Conservation (phyloP, 1,140 invertebrate species). For the Formica exsecta region DNA sequence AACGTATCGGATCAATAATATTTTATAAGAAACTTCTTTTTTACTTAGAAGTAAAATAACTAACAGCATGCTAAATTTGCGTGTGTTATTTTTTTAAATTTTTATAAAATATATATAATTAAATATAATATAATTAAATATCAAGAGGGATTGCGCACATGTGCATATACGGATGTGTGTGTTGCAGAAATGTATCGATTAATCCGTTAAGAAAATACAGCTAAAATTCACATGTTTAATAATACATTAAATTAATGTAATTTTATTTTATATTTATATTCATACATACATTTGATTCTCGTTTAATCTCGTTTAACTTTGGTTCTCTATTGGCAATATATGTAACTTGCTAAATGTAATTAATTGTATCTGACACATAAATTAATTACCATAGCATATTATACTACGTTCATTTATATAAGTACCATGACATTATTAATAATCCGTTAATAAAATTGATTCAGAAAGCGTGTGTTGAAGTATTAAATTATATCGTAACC, state of each 20-base stretch:
- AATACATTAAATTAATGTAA: not conserved
- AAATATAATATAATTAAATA: not conserved
- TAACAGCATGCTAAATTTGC: too few relatives aligned
- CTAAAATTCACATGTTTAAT: not conserved
- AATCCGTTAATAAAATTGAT: constrained; percentile 8
- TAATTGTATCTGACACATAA: constrained; percentile 25
- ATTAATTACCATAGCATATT: constrained; percentile 15
- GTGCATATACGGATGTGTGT: too few relatives aligned
- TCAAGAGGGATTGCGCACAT: too few relatives aligned
- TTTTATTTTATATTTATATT: constrained; percentile 23
- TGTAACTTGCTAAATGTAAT: constrained; percentile 7
- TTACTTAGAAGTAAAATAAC: too few relatives aligned
- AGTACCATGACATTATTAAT: constrained; percentile 15
- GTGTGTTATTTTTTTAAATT: not conserved
- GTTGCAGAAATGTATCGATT: not conserved
- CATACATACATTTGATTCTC: not conserved
- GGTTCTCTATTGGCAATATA: not conserved
- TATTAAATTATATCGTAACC: not conserved
- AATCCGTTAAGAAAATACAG: not conserved
- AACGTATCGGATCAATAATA: too few relatives aligned
- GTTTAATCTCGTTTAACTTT: constrained; percentile 3
- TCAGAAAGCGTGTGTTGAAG: not conserved
- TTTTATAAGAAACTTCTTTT: too few relatives aligned
- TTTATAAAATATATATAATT: not conserved
- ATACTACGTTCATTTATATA: constrained; percentile 2